Evolutionary conservation across 2,797 vertebrate species (phyloP).

Genomic region (Pantherophis vulpinus): DNA sequence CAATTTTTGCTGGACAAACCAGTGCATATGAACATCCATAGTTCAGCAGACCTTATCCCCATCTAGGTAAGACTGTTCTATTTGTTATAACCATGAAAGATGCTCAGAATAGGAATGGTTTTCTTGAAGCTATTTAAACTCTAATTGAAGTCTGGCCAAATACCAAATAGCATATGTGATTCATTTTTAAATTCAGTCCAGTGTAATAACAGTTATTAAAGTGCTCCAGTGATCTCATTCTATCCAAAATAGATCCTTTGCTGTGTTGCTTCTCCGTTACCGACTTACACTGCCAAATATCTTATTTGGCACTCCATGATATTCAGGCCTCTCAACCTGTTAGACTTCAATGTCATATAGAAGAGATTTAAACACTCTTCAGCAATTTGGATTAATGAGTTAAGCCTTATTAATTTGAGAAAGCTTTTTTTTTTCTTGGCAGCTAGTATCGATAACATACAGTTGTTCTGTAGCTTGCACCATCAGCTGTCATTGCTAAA

Average conservation of each 20-base stretch:
- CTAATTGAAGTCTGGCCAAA: constrained; percentile 56
- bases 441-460: background rate
- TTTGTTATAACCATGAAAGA: constrained; percentile 4
- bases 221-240: constrained; percentile 29
- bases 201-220: constrained; percentile 31
- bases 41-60: background rate
- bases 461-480: background rate
- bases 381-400: background rate
- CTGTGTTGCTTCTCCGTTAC: constrained; percentile 35
- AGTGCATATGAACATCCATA: background rate
- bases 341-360: background rate
- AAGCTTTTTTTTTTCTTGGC: background rate
- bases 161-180: constrained; percentile 43
- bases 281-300: constrained; percentile 25
- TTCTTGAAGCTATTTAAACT: constrained; percentile 35
- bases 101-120: constrained; percentile 18
- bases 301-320: constrained; percentile 29
- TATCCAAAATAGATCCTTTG: constrained; percentile 1
- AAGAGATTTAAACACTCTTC: background rate
- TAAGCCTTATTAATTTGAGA: constrained; percentile 26
- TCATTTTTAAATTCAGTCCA: constrained; percentile 46
- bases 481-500: background rate
- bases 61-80: background rate
- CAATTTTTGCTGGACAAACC: background rate
- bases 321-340: background rate